Evolutionary conservation across 2,888 invertebrate species (phyloP).

Genomic region (Opisthograptis luteolata): DNA sequence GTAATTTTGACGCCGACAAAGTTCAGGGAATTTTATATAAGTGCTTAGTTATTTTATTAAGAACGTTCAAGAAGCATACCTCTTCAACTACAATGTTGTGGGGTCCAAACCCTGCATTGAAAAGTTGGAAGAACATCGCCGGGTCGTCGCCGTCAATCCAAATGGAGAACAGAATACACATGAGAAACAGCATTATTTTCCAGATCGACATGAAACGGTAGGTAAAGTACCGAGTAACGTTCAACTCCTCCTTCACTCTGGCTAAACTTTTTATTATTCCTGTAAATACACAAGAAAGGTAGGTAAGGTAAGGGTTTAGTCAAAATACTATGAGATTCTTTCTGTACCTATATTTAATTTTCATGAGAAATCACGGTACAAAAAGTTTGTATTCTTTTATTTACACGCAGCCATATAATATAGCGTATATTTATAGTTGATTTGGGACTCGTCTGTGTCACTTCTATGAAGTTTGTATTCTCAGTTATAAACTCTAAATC

Average conservation of each 20-base stretch:
- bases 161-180: slow-evolving; percentile 89
- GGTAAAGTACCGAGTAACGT: slow-evolving; percentile 92
- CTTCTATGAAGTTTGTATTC: too few species aligned
- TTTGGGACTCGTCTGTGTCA: too few species aligned
- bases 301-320: too few species aligned
- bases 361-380: too few species aligned
- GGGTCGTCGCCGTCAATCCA: slow-evolving; percentile 91
- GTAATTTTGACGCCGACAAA: too few species aligned
- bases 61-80: slow-evolving; percentile 55
- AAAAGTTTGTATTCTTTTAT: too few species aligned
- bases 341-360: too few species aligned
- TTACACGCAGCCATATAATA: too few species aligned
- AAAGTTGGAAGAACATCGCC: slow-evolving; percentile 89
- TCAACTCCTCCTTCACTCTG: slow-evolving; percentile 91
- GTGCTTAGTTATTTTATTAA: too few species aligned
- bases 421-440: too few species aligned
- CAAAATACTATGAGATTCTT: neutral
- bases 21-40: too few species aligned
- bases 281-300: slow-evolving; percentile 52
- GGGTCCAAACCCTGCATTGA: slow-evolving; percentile 89
- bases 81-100: slow-evolving; percentile 92
- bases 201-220: slow-evolving; percentile 96
- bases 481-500: too few species aligned
- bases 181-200: slow-evolving; percentile 93
- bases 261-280: slow-evolving; percentile 89